These are phyloP conservation scores for Metridium senile DNA, from an alignment of 92 coral and sea anemone genomes.

Conservation along the genomic window DNA sequence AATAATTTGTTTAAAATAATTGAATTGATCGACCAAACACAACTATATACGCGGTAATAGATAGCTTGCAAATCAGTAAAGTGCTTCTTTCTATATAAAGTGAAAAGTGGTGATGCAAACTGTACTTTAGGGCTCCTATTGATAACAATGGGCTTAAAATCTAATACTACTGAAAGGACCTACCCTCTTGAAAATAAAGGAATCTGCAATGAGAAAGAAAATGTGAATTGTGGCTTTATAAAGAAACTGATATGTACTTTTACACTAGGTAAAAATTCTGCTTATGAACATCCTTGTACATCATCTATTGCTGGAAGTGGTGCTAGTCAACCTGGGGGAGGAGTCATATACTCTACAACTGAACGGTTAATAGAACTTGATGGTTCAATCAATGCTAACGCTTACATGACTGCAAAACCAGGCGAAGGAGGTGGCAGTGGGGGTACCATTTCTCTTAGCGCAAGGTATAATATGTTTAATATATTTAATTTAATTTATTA, in stretches of 20 bases:
- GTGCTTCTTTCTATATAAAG: too few species aligned
- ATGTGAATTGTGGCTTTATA: neutral
- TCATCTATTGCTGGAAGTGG: constrained; percentile 63
- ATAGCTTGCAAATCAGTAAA: too few species aligned
- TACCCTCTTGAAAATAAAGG: too few species aligned
- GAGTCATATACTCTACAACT: constrained; percentile 47
- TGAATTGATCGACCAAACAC: too few species aligned
- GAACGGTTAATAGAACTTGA: constrained; percentile 64
- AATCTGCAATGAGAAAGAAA: too few species aligned
- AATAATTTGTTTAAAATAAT: too few species aligned
- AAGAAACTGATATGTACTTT: neutral
- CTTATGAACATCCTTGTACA: constrained; percentile 55
- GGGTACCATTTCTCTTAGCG: constrained; percentile 45
- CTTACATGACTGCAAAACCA: constrained; percentile 29
- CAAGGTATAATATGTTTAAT: constrained; percentile 10
- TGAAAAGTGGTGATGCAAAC: too few species aligned
- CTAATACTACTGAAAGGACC: too few species aligned
- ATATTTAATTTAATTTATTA: too few species aligned
- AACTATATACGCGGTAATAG: too few species aligned
- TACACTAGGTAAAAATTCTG: constrained; percentile 23
- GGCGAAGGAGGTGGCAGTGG: constrained; percentile 67
- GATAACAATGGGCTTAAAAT: too few species aligned
- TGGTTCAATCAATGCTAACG: constrained; percentile 60
- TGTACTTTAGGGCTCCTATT: too few species aligned
- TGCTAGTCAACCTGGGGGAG: constrained; percentile 52